Conservation (phyloP, 2,113 vertebrate genomes). For the Electrona antarctica region DNA sequence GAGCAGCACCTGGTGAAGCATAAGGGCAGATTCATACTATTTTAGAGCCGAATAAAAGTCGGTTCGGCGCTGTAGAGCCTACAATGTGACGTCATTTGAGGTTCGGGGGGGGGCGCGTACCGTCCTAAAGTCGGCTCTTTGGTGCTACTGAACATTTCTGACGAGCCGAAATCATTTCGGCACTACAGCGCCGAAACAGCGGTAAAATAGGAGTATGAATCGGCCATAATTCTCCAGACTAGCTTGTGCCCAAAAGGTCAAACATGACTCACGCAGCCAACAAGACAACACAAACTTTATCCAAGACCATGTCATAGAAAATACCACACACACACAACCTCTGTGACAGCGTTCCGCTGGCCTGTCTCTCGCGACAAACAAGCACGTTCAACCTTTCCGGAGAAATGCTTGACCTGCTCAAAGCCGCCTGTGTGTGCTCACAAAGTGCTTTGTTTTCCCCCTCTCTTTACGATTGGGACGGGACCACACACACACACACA, state of each 20-base stretch:
- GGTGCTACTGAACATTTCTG: too few species aligned
- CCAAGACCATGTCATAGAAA: constrained; percentile 50
- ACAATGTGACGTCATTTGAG: too few species aligned
- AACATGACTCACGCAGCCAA: constrained; percentile 45
- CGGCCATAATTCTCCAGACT: not conserved
- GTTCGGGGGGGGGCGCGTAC: too few species aligned
- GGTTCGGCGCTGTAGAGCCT: too few species aligned
- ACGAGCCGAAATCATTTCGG: too few species aligned
- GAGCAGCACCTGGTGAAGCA: not conserved
- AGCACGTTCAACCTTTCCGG: constrained; percentile 36
- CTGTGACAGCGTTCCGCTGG: constrained; percentile 50
- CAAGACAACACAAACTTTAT: constrained; percentile 35
- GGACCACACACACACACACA: constrained; percentile 76
- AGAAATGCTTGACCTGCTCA: constrained; percentile 47
- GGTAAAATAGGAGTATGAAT: too few species aligned
- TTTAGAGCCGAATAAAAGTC: too few species aligned
- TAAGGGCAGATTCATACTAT: too few species aligned
- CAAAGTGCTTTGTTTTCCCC: constrained; percentile 56
- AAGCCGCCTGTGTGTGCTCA: constrained; percentile 16
- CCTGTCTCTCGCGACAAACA: constrained; percentile 54
- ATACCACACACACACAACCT: constrained; percentile 20
- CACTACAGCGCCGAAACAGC: too few species aligned
- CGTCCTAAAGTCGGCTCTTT: too few species aligned
- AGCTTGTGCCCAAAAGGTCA: constrained; percentile 45
- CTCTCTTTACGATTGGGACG: constrained; percentile 46